Base-by-base conservation (phyloP, 2,888 invertebrate species). In the Epicampocera succincta region DNA sequence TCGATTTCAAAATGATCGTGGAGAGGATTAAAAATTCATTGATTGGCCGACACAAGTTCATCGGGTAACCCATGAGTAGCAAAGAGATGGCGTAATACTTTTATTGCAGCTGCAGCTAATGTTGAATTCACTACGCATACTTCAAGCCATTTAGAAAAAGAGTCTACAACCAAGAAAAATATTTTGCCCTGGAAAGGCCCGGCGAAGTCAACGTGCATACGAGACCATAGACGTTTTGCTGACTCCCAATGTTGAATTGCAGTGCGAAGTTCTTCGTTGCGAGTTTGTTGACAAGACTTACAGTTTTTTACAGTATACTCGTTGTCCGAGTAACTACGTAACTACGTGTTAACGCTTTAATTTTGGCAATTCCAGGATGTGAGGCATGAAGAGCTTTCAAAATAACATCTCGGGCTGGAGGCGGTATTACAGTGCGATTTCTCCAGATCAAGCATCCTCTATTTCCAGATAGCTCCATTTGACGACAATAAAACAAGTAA, bases 101-200 rank as follows among this genome's bases (percentile, higher is more conserved):
- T n/a, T n/a, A n/a, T n/a, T n/a, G n/a, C n/a, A n/a, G n/a, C n/a
- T n/a, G n/a, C n/a, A n/a, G n/a, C n/a, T n/a, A n/a, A n/a, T n/a
- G n/a, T n/a, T n/a, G n/a, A n/a, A n/a, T n/a, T n/a, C n/a, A 25
- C 78, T n/a, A 71, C 25, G 60, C 58, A 44, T 21, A 79, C 81
- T 52, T 81, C 65, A 8, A 81, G 61, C 73, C 76, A 72, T 68
- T 81, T 84, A 12, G 79, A 79, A 17, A 61, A 78, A 11, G 71
- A 77, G 33, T 80, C 80, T 5, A 72, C 71, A 9, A 81, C 65
- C n/a, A 76, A 33, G 33, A 81, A 76, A 50, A 68, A 81, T 13
- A 65, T 15, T 5, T 58, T 68, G 8, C 58, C 29, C 8, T 58
- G 74, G 38, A 81, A 76, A 0, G 72, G 69, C 29, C 73, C 76